Conservation (phyloP, 2,797 vertebrate species). For the Cheirogaleus major region DNA sequence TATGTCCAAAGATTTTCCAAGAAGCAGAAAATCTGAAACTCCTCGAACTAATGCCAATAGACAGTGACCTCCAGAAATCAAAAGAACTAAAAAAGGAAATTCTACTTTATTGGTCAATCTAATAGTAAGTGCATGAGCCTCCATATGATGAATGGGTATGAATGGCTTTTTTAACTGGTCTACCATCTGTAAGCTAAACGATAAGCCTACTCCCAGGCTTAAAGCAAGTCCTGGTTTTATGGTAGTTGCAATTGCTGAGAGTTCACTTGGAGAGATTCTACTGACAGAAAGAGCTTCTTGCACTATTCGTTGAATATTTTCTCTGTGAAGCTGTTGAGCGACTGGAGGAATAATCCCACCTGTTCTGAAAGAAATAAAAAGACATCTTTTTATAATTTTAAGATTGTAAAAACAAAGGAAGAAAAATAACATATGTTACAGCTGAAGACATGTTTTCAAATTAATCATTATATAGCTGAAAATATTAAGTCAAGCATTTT, state of each 20-base stretch:
- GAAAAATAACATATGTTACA: neutral
- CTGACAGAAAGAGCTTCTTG: constrained; percentile 89
- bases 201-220: constrained; percentile 92
- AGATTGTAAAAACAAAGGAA: neutral
- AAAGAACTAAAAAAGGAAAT: constrained; percentile 96
- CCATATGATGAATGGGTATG: constrained; percentile 99
- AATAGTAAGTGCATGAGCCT: constrained; percentile 95
- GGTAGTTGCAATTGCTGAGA: constrained; percentile 94
- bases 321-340: constrained; percentile 94
- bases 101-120: constrained; percentile 89
- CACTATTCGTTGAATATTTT: constrained; percentile 92
- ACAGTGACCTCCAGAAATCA: constrained; percentile 96
- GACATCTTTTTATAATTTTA: neutral
- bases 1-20: constrained; percentile 93
- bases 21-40: constrained; percentile 94
- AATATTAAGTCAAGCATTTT: neutral
- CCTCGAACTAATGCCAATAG: constrained; percentile 92
- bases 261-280: constrained; percentile 84
- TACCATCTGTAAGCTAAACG: constrained; percentile 91
- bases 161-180: constrained; percentile 89
- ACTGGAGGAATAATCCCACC: constrained; percentile 96
- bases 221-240: constrained; percentile 94
- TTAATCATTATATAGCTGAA: neutral
- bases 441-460: constrained; percentile 23
- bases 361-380: constrained; percentile 85